Evolutionary conservation across 2,797 vertebrate species (phyloP), one percentile per base, ranked within the genome.

Genomic region (Ctenopoma multispine): DNA sequence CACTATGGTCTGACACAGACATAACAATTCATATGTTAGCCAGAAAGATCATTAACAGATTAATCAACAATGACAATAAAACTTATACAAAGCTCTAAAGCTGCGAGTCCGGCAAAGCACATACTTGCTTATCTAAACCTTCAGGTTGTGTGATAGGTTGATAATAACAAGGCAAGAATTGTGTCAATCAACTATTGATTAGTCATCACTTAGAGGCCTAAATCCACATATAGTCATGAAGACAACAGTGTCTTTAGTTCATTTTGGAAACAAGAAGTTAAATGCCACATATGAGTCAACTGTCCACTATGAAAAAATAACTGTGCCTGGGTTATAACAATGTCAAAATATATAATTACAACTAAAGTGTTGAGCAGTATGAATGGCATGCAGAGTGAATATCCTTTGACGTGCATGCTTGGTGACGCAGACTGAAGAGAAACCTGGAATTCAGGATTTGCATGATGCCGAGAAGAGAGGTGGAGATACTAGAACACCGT

Each of bases 391-490:
- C 14, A 24, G 47, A 58, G 2, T 46, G 15, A 68, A 63, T 4
- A 29, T 20, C 46, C 66, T 34, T 55, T 15, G 63, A 14, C 24
- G 14, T 36, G 10, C 56, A 4, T 1, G 14, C 11, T 17, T 0
- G 13, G 4, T 55, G 44, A 64, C 29, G 17, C 56, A 34, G 17
- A 43, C 27, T 18, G 0, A 34, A 72, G 4, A 41, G 41, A 62
- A 69, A 75, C 21, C 54, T 71, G 55, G 68, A 69, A 64, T 72
- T 83, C 69, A 69, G 64, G 68, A 82, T 86, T 75, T 10, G 66
- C 40, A 51, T 2, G 0, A 36, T 46, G 50, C 56, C 8, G 12
- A 69, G 49, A 77, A 64, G 21, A 63, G 21, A 29, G 69, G 50
- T 13, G 7, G 20, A 29, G 23, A 54, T 21, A 21, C 34, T 15